Evolutionary conservation across 1,140 invertebrate genomes (phyloP), one percentile per base, ranked within the genome.

Genomic region (Leguminivora glycinivorella): DNA sequence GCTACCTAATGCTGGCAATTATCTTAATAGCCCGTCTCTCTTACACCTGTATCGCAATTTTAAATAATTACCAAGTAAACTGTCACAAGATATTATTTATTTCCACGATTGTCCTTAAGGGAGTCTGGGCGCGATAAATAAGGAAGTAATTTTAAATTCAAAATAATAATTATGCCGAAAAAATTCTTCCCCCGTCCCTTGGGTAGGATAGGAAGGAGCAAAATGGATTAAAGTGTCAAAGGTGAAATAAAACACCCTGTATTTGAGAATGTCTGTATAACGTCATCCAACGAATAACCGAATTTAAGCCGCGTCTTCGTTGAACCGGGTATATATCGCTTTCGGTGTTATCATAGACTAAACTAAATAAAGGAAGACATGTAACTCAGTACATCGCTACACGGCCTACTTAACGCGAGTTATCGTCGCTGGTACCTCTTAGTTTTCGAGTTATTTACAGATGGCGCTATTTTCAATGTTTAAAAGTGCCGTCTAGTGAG

Each of bases 171-270:
- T 90, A 91, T 89, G 84, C 83, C 73, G 56, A 83, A 88, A 83
- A 75, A 83, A 75, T 79, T 82, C 77, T 85, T 81, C 83, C 87
- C 88, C 83, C 69, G 75, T 89, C 88, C 85, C 88, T 43, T 43
- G 88, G 82, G 88, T 70, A 73, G 73, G 72, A 85, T 89, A 87
- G 80, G 85, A 85, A 82, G 79, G 85, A 90, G 89, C 84, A 89
- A 91, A 91, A 90, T 91, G 86, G 87, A 91, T 91, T 90, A 90
- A 91, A 91, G 77, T 90, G 87, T 91, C 89, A 91, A 90, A 91
- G 89, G 85, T 91, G 84, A 88, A 86, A 91, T 88, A 90, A 90
- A 90, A 88, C 88, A 89, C 72, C 74, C 75, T 81, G 85, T 84
- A 83, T 79, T 87, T 86, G 85, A 84, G 85, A 67, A 80, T 76